A percentile compares a stretch with the other conserved stretches of the same genome.
Conservation (phyloP, 53 echinoderm and acorn worm species). For the Actinopyga echinites region DNA sequence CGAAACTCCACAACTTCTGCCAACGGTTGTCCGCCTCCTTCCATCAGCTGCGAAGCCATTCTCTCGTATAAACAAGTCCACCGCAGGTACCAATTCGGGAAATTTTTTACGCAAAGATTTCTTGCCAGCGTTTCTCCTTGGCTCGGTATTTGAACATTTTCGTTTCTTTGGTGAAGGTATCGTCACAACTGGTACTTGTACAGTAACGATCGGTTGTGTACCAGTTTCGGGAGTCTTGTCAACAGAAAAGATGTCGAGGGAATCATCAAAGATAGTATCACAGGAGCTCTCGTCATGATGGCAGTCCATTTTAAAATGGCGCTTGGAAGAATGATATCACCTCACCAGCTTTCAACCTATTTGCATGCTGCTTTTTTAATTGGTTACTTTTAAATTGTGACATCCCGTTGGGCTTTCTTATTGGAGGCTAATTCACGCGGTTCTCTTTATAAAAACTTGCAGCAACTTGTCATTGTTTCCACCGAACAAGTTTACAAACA, state of each 20-base stretch:
- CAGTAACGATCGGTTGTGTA: neutral
- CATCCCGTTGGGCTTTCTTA: no score
- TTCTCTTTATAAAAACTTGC: no score
- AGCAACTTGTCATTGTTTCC: no score
- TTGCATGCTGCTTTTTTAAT: no score
- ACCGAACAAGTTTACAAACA: no score
- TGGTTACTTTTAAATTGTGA: no score
- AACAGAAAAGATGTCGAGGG: neutral
- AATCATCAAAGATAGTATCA: slow-evolving; percentile 1
- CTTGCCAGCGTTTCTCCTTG: neutral
- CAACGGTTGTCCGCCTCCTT: neutral
- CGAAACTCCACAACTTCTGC: neutral
- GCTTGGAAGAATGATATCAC: no score
- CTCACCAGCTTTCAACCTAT: no score
- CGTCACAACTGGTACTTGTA: neutral
- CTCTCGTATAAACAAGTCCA: neutral
- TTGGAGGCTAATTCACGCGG: no score
- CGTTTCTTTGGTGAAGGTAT: neutral
- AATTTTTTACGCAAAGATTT: neutral
- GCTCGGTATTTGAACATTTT: neutral
- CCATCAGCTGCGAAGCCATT: slow-evolving; percentile 11
- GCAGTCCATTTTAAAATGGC: neutral
- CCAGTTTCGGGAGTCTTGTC: neutral
- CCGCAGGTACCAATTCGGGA: neutral
- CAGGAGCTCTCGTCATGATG: slow-evolving; percentile 4